phyloP scores from a whole-genome alignment of 2,888 invertebrate genomes.

The Boloria euphrosyne region DNA sequence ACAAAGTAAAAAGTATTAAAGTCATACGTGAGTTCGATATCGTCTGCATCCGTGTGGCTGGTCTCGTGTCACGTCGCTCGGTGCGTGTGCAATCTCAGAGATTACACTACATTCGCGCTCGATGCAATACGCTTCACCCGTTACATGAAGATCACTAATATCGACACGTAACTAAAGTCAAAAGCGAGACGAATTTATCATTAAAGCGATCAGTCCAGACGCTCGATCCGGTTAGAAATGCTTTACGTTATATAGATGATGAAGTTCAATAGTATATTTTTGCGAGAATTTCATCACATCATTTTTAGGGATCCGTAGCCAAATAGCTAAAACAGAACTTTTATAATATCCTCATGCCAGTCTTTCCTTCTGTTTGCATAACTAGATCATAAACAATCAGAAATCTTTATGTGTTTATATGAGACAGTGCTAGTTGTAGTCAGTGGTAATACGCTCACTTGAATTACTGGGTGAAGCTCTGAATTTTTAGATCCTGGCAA shows the following conservation, averaged over 20 bases:
- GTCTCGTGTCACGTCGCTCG: constrained; percentile 51
- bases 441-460: too few species aligned
- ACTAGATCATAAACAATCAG: too few species aligned
- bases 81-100: constrained; percentile 63
- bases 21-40: constrained; percentile 10
- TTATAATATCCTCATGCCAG: not conserved
- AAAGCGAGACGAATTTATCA: constrained; percentile 64
- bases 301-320: too few species aligned
- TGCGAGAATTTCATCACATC: too few species aligned
- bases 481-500: too few species aligned
- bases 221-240: constrained; percentile 34
- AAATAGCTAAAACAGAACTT: too few species aligned
- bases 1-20: not conserved
- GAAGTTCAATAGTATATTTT: too few species aligned
- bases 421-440: too few species aligned
- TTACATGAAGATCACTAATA: constrained; percentile 62
- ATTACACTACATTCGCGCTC: constrained; percentile 39
- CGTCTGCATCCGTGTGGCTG: constrained; percentile 33
- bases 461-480: too few species aligned
- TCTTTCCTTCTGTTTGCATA: too few species aligned
- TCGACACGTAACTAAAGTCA: constrained; percentile 72
- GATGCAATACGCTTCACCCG: constrained; percentile 52
- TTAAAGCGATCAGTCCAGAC: constrained; percentile 59
- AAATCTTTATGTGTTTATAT: too few species aligned
- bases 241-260: not conserved